Evolutionary conservation across 2,888 invertebrate species (phyloP).

Genomic region (Linnaemya tessellans): DNA sequence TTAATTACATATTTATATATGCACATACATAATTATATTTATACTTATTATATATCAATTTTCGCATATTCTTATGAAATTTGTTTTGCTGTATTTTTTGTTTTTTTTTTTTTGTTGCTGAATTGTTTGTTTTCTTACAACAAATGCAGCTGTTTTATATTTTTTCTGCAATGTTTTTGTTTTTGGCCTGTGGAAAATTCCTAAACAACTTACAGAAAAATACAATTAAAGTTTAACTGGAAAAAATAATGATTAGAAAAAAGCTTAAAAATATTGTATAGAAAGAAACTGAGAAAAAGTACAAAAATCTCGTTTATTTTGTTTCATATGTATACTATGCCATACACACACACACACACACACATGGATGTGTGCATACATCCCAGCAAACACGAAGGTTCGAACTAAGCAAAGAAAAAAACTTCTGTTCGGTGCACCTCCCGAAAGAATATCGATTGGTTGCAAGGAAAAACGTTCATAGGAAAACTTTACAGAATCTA

Average conservation of each 20-base stretch:
- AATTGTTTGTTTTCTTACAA: conserved; percentile 4
- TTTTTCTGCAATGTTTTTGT: conserved; percentile 17
- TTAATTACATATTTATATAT: no score
- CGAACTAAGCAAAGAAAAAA: not conserved
- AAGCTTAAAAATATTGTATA: not conserved
- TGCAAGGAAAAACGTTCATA: no score
- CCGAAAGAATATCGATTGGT: no score
- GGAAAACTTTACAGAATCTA: no score
- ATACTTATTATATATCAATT: no score
- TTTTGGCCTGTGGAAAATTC: conserved; percentile 61
- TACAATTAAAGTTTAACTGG: conserved; percentile 47
- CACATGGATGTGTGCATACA: not conserved
- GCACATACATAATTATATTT: no score
- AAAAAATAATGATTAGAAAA: conserved; percentile 30
- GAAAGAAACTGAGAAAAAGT: not conserved
- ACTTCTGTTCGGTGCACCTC: no score
- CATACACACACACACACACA: not conserved
- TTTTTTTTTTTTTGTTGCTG: not conserved
- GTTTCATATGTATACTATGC: not conserved
- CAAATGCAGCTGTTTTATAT: conserved; percentile 53
- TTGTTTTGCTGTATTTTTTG: conserved; percentile 21
- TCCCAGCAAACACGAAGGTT: not conserved
- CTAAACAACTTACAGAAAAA: conserved; percentile 51
- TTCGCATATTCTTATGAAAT: not conserved
- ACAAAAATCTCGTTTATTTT: conserved; percentile 44